phyloP scores from a whole-genome alignment of 2,888 invertebrate species.

The Mechanitis mazaeus region DNA sequence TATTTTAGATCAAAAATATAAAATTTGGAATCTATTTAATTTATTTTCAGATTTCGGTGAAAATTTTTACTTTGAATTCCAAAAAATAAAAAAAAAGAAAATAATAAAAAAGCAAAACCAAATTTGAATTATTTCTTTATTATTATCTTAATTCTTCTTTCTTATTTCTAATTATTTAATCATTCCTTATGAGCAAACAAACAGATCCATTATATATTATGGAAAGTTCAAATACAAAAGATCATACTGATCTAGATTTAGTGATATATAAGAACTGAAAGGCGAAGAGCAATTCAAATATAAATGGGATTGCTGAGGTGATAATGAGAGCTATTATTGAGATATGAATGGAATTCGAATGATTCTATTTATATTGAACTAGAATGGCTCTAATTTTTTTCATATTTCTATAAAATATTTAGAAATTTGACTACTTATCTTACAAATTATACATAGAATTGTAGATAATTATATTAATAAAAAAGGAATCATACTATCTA shows the following conservation, averaged over 20 bases:
- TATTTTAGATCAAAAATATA: too few species aligned
- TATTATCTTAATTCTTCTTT: too few species aligned
- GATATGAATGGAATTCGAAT: conserved; percentile 16
- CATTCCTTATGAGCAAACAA: not conserved
- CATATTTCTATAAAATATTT: not conserved
- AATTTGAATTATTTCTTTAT: too few species aligned
- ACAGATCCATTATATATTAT: not conserved
- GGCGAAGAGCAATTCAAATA: conserved; percentile 18
- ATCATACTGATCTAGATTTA: not conserved
- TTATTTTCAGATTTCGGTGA: too few species aligned
- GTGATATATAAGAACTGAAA: conserved; percentile 14
- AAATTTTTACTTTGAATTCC: too few species aligned
- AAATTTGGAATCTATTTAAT: too few species aligned
- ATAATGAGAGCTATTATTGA: conserved; percentile 31
- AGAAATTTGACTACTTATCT: not conserved
- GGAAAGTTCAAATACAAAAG: not conserved
- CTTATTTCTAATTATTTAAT: too few species aligned
- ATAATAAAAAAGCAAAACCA: too few species aligned
- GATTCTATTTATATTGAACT: conserved; percentile 3
- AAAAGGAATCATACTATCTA: too few species aligned
- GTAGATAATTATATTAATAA: too few species aligned
- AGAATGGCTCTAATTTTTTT: not conserved
- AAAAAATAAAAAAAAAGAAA: too few species aligned
- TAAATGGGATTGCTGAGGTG: conserved; percentile 26
- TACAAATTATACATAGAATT: too few species aligned